Percentiles rank a stretch among this genome's conserved stretches.
Conservation (phyloP, 2,113 vertebrate species). For the Ctenomys sociabilis region DNA sequence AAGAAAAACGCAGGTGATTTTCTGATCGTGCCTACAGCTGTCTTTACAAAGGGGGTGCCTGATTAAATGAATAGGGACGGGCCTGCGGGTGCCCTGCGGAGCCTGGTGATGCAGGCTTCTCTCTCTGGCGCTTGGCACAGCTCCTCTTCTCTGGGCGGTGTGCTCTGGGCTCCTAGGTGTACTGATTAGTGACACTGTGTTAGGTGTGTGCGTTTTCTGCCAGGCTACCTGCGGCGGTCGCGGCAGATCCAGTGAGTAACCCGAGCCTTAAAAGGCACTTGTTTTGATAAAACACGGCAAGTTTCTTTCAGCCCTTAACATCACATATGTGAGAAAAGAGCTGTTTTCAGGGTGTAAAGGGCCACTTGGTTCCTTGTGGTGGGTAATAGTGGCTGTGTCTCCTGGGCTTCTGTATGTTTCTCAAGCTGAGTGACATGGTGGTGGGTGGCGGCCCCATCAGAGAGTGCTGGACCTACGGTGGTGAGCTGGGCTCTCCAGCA, state of each 20-base stretch:
- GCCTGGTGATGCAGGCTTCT: not conserved
- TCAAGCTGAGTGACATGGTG: not conserved
- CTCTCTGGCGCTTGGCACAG: not conserved
- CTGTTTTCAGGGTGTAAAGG: slow-evolving; percentile 28
- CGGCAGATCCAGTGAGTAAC: not conserved
- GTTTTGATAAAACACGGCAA: slow-evolving; percentile 34
- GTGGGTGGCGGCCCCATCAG: not conserved
- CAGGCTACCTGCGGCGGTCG: not conserved
- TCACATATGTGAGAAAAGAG: slow-evolving; percentile 45
- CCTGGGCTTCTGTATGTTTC: slow-evolving; percentile 3
- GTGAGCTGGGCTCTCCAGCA: not conserved
- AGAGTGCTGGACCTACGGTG: not conserved
- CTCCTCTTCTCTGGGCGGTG: slow-evolving; percentile 10
- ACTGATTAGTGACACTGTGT: not conserved
- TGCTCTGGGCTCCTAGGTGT: not conserved
- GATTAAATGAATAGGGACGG: not conserved
- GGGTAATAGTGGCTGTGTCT: not conserved
- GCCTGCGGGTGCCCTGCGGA: accelerated
- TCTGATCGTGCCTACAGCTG: slow-evolving; percentile 52
- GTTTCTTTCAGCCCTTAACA: slow-evolving; percentile 38
- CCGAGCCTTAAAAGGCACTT: not conserved
- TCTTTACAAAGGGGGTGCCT: slow-evolving; percentile 52
- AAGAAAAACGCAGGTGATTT: slow-evolving; percentile 70
- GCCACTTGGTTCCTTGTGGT: not conserved
- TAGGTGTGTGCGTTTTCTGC: not conserved